These are phyloP conservation scores for Drosophila kohkoa DNA, from an alignment of 1,140 invertebrate species.

Conservation along the genomic window DNA sequence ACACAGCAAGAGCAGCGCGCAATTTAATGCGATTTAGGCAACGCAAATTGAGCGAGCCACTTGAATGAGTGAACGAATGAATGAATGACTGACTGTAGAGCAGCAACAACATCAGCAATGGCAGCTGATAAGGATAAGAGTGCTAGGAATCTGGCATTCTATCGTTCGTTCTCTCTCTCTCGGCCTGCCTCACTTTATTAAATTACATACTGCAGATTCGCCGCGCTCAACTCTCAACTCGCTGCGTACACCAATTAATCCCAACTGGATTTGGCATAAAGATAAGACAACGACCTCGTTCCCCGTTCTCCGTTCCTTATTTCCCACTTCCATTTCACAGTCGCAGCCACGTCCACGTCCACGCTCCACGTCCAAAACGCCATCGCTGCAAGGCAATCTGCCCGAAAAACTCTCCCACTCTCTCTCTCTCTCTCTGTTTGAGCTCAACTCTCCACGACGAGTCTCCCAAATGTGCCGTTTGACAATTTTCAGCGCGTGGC, in stretches of 20 bases:
- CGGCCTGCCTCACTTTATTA: conserved; percentile 75
- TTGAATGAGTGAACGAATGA: conserved; percentile 66
- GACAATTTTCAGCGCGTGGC: conserved; percentile 79
- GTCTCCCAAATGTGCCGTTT: conserved; percentile 50
- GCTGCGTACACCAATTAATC: conserved; percentile 72
- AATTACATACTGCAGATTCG: conserved; percentile 73
- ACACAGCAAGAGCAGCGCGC: conserved; percentile 56
- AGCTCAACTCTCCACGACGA: not conserved
- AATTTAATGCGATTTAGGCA: conserved; percentile 82
- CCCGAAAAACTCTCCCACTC: conserved; percentile 36
- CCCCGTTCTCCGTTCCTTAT: not conserved
- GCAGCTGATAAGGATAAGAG: conserved; percentile 64
- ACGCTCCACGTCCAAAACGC: conserved; percentile 20
- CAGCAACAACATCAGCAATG: conserved; percentile 45
- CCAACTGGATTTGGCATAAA: conserved; percentile 82
- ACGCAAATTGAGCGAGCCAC: conserved; percentile 78
- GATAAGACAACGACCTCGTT: conserved; percentile 72
- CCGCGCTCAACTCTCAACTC: conserved; percentile 35
- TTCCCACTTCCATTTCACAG: not conserved
- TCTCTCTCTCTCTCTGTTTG: conserved; percentile 8
- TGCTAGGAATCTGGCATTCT: conserved; percentile 15
- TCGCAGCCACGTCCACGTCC: not conserved
- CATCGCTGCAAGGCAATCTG: conserved; percentile 65
- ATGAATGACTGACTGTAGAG: conserved; percentile 62
- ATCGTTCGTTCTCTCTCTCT: conserved; percentile 7